Evolutionary conservation across 2,113 vertebrate genomes (phyloP), one percentile per base, ranked within the genome.

Genomic region (Columba janthina): DNA sequence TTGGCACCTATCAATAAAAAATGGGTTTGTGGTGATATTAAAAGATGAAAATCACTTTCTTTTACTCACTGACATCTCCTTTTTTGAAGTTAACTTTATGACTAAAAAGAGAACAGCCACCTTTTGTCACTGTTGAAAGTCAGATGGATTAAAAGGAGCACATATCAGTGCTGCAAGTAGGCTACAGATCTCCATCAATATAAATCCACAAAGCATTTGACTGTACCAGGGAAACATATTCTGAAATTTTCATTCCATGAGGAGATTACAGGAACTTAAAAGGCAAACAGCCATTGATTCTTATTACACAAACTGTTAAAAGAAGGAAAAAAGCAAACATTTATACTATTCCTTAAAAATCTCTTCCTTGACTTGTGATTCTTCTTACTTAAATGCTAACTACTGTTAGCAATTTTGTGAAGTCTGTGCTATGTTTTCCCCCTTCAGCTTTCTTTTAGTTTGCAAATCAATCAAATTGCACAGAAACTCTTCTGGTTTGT

Each of bases 41-140:
- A 90, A 94, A 91, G 77, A 94, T 53, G 72, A 83, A 95, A 91
- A 95, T 87, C 56, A n/a, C 80, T 95, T 85, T 88, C 51, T 89
- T 91, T 78, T 65, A 69, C 78, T 92, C 40, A 51, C 78, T 94
- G 56, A 56, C 89, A 85, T 54, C 51, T 91, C 86, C 32, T 94
- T 88, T 44, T 95, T 60, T 96, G 60, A 96, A 97, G 96, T 82
- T 91, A 97, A 91, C 83, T 96, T 95, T 78, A 80, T 85, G 91
- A 93, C 85, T 90, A 85, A 88, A 70, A 48, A 5, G 74, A 31
- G 58, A 78, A 51, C 66, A 79, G 89, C 26, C 46, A 44, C 32
- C 48, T 88, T 96, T 91, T 94, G 89, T 93, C 88, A 90, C 53
- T 9, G 9, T 21, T 89, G 91, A 96, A 94, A 96, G 95, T 92